A percentile compares a stretch with the other conserved stretches of the same genome.
Evolutionary conservation across 1,140 invertebrate species (phyloP).

Genomic region (Scylla paramamosain): DNA sequence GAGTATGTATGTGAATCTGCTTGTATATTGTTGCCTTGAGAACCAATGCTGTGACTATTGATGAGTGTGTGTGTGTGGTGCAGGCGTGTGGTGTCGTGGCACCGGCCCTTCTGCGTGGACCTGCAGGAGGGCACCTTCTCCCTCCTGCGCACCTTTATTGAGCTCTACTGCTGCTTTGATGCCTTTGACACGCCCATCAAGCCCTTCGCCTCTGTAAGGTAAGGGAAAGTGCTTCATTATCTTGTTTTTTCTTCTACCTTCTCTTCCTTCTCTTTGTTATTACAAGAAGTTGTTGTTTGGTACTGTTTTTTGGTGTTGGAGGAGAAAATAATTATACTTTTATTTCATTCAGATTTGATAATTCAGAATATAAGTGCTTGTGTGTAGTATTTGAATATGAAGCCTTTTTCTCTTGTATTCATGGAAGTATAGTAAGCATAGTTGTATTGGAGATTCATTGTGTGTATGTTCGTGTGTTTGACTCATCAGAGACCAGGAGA

Average conservation of each 20-base stretch:
- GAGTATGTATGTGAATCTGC: background rate
- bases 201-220: constrained; percentile 81
- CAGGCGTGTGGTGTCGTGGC: constrained; percentile 83
- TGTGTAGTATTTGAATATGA: too few relatives aligned
- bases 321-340: too few relatives aligned
- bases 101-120: constrained; percentile 85
- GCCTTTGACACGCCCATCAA: constrained; percentile 80
- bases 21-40: too few relatives aligned
- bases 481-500: constrained; percentile 82
- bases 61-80: constrained; percentile 59
- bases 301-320: too few relatives aligned
- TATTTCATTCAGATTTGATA: too few relatives aligned
- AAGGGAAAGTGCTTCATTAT: background rate
- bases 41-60: background rate
- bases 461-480: too few relatives aligned
- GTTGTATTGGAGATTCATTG: too few relatives aligned
- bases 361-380: too few relatives aligned
- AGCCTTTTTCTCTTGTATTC: too few relatives aligned
- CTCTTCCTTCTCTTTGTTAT: background rate
- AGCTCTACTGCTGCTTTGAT: constrained; percentile 84
- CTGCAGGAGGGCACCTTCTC: constrained; percentile 84
- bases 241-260: background rate
- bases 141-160: constrained; percentile 83
- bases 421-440: too few relatives aligned
- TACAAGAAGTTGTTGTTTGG: too few relatives aligned